Evolutionary conservation across 2,888 invertebrate species (phyloP).

Genomic region (Synergus gifuensis): DNA sequence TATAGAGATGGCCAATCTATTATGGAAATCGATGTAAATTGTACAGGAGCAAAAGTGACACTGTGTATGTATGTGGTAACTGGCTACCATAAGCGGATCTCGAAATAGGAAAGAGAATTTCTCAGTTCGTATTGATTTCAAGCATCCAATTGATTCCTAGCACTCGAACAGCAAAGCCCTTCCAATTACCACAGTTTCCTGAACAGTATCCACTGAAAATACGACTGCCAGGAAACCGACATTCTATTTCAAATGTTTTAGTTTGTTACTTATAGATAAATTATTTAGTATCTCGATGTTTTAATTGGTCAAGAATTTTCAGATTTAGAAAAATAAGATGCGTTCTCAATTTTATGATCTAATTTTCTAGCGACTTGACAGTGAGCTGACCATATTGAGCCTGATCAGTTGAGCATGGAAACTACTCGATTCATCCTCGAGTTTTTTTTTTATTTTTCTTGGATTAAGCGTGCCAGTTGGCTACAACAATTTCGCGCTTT

Average conservation of each 20-base stretch:
- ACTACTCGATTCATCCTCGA: slow-evolving; percentile 10
- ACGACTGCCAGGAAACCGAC: slow-evolving; percentile 6
- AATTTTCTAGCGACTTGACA: slow-evolving; percentile 1
- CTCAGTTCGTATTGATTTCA: slow-evolving; percentile 26
- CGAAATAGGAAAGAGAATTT: slow-evolving; percentile 37
- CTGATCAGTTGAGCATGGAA: neutral
- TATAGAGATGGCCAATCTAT: neutral
- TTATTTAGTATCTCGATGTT: neutral
- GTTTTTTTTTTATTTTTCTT: neutral
- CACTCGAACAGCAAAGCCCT: slow-evolving; percentile 18
- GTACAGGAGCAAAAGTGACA: neutral
- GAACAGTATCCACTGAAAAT: slow-evolving; percentile 27
- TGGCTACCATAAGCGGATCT: slow-evolving; percentile 13
- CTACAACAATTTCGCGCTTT: slow-evolving; percentile 23
- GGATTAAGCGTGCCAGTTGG: slow-evolving; percentile 33
- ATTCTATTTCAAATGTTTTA: neutral
- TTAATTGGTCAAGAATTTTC: neutral
- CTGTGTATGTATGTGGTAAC: neutral
- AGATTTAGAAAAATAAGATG: neutral
- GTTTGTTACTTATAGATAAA: neutral
- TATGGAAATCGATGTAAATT: slow-evolving; percentile 6
- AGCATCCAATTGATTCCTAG: slow-evolving; percentile 25
- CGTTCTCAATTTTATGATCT: slow-evolving; percentile 6
- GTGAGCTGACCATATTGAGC: slow-evolving; percentile 12
- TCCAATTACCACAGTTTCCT: slow-evolving; percentile 38